phyloP scores from a whole-genome alignment of 2,888 invertebrate genomes.

The Kuschelorhynchus macadamiae region DNA sequence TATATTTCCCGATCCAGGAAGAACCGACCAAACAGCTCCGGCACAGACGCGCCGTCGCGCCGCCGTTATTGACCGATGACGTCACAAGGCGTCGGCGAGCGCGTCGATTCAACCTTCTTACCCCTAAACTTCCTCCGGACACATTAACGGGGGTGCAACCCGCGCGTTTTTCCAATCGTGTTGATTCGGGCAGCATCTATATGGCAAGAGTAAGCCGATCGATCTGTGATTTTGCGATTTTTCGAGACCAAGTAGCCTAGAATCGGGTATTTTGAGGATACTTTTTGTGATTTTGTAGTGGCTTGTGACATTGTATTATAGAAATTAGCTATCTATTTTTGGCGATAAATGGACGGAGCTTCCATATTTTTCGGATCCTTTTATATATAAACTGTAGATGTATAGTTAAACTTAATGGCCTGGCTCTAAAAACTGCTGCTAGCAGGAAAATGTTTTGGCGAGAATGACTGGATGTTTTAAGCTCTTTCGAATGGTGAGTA shows the following conservation, averaged over 20 bases:
- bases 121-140: constrained; percentile 46
- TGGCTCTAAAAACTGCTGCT: neutral
- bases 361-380: constrained; percentile 23
- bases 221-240: constrained; percentile 33
- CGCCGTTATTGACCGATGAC: constrained; percentile 68
- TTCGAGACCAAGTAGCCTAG: constrained; percentile 24
- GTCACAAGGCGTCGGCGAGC: constrained; percentile 68
- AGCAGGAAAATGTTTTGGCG: constrained; percentile 23
- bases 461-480: constrained; percentile 66
- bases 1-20: neutral
- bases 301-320: neutral
- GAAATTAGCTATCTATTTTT: constrained; percentile 7
- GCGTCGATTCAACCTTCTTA: constrained; percentile 53
- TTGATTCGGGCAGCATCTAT: neutral
- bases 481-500: constrained; percentile 68
- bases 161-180: constrained; percentile 23
- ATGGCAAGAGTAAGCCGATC: neutral
- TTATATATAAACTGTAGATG: too few species aligned
- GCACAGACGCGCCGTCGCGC: constrained; percentile 65
- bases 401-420: too few species aligned
- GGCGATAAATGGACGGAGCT: neutral
- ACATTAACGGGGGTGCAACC: constrained; percentile 29
- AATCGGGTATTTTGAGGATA: neutral
- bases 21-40: neutral
- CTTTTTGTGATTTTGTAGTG: constrained; percentile 14